Evolutionary conservation across 1,140 invertebrate species (phyloP), one percentile per base, ranked within the genome.

Genomic region (Nasonia giraulti): DNA sequence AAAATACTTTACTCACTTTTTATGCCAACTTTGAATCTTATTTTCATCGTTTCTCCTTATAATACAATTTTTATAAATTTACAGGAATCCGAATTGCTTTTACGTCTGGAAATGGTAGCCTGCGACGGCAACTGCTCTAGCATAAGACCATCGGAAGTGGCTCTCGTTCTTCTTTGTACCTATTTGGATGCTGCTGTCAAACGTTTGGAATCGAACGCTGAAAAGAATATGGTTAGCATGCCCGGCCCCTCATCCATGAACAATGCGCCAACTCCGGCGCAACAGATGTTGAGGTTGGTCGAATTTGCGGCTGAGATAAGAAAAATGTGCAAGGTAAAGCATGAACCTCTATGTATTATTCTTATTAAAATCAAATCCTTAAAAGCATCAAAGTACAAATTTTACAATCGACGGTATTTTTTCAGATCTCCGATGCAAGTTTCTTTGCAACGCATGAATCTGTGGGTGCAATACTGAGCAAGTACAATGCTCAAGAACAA

Each of bases 121-220:
- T 97, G 96, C 87, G 95, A 96, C 89, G 95, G 95, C 0, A 93
- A 94, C 84, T 96, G 96, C 85, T 94, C 95, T 33, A 96, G 95
- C 88, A 94, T 95, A 40, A 93, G 95, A 27, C 93, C 95, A 82
- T 95, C 95, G 37, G 95, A 96, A 80, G 90, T 96, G 83, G 96
- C 96, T n/a, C 92, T 97, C 27, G 95, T 96, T 75, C 90, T 96
- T 76, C 91, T 97, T 7, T 96, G 94, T 88, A 93, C 94, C 82
- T 95, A 95, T 87, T 90, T 96, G 50, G 95, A 96, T 93, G 90
- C 93, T 89, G 90, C 90, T 71, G 89, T 93, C 1, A 90, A 89
- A 76, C 90, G 89, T 80, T 84, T 92, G 33, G 87, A 90, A 78
- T 82, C 88, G 7, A 91, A 89, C 82, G 80, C 84, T 27, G 87